Evolutionary conservation across 2,113 vertebrate species (phyloP).

Genomic region (Plecotus auritus): DNA sequence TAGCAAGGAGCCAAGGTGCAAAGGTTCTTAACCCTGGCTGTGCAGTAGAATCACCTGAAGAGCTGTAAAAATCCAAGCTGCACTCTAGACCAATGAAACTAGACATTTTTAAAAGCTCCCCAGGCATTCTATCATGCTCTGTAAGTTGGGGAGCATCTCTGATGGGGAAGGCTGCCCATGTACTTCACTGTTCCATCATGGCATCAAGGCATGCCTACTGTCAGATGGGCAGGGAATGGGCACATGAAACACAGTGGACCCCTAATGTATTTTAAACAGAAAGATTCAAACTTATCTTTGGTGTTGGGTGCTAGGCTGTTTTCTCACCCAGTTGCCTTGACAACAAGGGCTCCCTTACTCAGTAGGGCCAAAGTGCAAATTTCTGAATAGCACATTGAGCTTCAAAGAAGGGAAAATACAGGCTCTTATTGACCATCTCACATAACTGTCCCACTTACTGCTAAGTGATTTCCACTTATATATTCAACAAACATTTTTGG

Average conservation of each 20-base stretch:
- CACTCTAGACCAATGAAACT: background rate
- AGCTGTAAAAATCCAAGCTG: background rate
- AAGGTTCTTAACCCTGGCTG: background rate
- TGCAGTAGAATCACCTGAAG: background rate
- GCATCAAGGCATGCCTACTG: background rate
- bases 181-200: too few species aligned
- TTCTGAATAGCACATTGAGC: background rate
- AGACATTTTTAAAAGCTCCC: background rate
- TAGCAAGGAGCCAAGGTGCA: background rate
- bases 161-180: background rate
- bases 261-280: background rate
- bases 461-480: background rate
- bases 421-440: background rate
- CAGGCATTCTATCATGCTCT: background rate
- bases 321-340: background rate
- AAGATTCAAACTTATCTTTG: background rate
- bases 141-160: background rate
- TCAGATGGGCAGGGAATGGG: background rate
- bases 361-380: background rate
- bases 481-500: background rate
- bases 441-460: background rate
- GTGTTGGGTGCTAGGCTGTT: background rate
- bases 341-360: background rate
- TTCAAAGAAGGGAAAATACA: background rate
- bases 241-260: background rate